These are phyloP conservation scores for Sylvia atricapilla DNA, from an alignment of 2,113 vertebrate genomes.

Conservation along the genomic window DNA sequence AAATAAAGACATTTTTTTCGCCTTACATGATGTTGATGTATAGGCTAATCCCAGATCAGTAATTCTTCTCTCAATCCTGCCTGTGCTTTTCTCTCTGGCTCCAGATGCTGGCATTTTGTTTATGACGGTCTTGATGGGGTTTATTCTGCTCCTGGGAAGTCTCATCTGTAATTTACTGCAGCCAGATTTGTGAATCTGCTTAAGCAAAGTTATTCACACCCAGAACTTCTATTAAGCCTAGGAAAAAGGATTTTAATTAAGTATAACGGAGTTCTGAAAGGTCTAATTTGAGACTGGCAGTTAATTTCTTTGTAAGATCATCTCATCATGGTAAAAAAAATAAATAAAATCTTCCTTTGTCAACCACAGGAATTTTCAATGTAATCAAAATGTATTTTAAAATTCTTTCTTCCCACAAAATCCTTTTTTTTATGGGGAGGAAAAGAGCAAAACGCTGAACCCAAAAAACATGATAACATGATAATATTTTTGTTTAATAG, in stretches of 20 bases:
- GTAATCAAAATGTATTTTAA: not conserved
- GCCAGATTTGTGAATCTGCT: conserved; percentile 23
- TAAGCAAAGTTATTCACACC: conserved; percentile 30
- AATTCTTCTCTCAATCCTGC: not conserved
- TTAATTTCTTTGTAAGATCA: not conserved
- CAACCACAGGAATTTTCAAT: not conserved
- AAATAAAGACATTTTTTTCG: conserved; percentile 45
- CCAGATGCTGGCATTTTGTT: conserved; percentile 67
- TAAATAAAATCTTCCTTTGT: not conserved
- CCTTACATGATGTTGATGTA: not conserved
- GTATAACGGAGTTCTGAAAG: not conserved
- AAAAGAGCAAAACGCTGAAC: not conserved
- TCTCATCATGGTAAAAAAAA: not conserved
- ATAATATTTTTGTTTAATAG: not conserved
- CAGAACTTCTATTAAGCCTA: conserved; percentile 19
- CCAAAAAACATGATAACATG: not conserved
- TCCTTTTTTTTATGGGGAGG: no score
- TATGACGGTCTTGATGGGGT: conserved; percentile 51
- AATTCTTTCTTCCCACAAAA: not conserved
- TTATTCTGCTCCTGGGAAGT: conserved; percentile 55
- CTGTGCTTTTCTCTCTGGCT: not conserved
- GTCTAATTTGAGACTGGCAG: not conserved
- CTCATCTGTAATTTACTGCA: conserved; percentile 31
- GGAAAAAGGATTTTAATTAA: conserved; percentile 13
- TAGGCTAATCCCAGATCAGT: not conserved